These are phyloP conservation scores for Sternarchorhynchus goeldii DNA, from an alignment of 2,797 vertebrate genomes.

Conservation along the genomic window DNA sequence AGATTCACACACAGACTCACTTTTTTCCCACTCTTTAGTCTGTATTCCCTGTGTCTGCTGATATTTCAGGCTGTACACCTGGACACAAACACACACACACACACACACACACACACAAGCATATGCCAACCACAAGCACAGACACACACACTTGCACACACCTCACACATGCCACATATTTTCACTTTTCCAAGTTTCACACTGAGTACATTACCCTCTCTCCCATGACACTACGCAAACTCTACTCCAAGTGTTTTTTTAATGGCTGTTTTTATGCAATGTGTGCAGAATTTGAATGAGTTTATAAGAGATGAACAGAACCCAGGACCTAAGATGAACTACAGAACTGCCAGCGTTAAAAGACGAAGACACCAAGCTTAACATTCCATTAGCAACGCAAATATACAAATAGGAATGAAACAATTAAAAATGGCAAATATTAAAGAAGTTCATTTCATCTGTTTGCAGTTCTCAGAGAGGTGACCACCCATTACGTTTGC, in stretches of 20 bases:
- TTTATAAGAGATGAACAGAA: no score
- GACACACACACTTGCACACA: not conserved
- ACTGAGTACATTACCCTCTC: constrained; percentile 26
- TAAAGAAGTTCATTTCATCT: not conserved
- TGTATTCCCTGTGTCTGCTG: not conserved
- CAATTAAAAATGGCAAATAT: constrained; percentile 19
- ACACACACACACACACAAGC: no score
- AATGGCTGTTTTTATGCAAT: constrained; percentile 4
- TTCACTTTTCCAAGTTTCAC: constrained; percentile 22
- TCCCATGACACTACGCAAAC: constrained; percentile 21
- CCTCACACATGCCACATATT: constrained; percentile 16
- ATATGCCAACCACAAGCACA: no score
- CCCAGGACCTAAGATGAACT: no score
- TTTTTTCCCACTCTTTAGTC: not conserved
- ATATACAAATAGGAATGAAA: not conserved
- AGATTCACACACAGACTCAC: constrained; percentile 3
- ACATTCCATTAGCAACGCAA: not conserved
- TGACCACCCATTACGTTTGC: constrained; percentile 12
- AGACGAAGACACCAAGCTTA: not conserved
- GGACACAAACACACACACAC: not conserved
- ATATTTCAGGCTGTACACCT: constrained; percentile 16
- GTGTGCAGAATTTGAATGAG: not conserved
- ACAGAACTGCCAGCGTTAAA: not conserved
- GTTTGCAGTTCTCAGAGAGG: constrained; percentile 16
- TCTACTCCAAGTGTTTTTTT: not conserved